phyloP scores from a whole-genome alignment of 2,888 invertebrate genomes.

The Eupithecia centaureata region DNA sequence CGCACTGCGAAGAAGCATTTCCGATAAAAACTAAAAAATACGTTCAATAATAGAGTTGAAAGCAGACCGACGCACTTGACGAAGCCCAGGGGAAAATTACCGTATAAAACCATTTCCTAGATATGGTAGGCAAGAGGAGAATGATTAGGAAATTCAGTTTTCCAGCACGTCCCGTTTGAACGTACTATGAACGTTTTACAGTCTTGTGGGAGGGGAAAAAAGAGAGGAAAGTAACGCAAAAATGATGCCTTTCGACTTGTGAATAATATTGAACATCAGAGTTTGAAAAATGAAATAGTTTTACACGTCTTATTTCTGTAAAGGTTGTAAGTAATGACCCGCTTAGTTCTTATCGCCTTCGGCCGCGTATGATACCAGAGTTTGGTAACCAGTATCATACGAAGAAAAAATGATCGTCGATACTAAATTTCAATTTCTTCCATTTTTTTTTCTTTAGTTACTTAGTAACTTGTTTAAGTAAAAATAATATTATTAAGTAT shows the following conservation, averaged over 20 bases:
- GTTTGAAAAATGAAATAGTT: not conserved
- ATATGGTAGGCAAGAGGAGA: slow-evolving; percentile 15
- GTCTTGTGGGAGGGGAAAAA: not conserved
- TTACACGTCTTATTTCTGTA: too few species aligned
- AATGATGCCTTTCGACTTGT: not conserved
- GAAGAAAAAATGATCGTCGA: too few species aligned
- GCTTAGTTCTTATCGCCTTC: too few species aligned
- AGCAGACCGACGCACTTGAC: not conserved
- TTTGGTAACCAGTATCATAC: too few species aligned
- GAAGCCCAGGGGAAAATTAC: slow-evolving; percentile 12
- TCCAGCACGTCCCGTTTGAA: slow-evolving; percentile 19
- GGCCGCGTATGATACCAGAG: too few species aligned
- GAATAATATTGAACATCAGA: not conserved
- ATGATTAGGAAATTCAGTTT: slow-evolving; percentile 14
- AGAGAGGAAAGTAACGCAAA: not conserved
- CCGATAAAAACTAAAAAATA: not conserved
- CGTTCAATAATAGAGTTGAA: not conserved
- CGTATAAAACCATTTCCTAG: slow-evolving; percentile 13
- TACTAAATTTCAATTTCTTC: too few species aligned
- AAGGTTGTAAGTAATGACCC: too few species aligned
- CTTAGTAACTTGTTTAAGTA: too few species aligned
- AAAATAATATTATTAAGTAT: too few species aligned
- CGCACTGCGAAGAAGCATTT: not conserved
- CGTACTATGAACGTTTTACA: slow-evolving; percentile 12
- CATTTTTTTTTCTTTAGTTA: too few species aligned